Evolutionary conservation across 2,888 invertebrate genomes (phyloP), one percentile per base, ranked within the genome.

Genomic region (Drosophila neotestacea): DNA sequence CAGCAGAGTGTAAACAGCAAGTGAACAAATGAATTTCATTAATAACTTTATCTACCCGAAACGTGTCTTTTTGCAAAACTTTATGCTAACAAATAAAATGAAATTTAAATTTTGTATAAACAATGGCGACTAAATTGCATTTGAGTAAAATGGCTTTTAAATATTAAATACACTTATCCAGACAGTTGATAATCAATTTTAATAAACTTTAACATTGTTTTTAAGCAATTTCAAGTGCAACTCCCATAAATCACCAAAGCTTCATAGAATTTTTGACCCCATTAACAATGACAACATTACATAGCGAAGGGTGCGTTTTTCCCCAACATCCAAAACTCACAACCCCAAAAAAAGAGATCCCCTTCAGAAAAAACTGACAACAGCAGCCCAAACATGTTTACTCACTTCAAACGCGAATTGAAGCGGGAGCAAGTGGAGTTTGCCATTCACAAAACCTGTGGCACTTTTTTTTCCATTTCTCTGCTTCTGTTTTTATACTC

Each of bases 331-430:
- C 22, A 16, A 32, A 42, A 55, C 50, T 42, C 56, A 16, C n/a
- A 55, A 28, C 34, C 38, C 59, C 51, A 32, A 16, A 27, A n/a
- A 59, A 6, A 51, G 39, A 34, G 16, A 10, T 6, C 32, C 38
- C 34, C n/a, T 11, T 4, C 6, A 11, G 28, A n/a, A 11, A 48
- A 34, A 68, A 28, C 80, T 79, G 83, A 79, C 79, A 83, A 64
- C 51, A 69, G 66, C 79, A 79, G 80, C 74, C 59, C 48, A 58
- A 79, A 62, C 56, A 67, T 56, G 81, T 82, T 71, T 79, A 66
- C 69, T 76, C 72, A 79, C 79, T 83, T 79, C 80, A 79, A 79
- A 79, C 72, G 56, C 66, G 39, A 13, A 79, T 55, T 58, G 52
- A 48, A 46, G 65, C 60, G 55, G 48, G 51, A 48, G 64, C 66